Base-by-base conservation (phyloP, 2,113 vertebrate species). In the Bagarius yarrelli region DNA sequence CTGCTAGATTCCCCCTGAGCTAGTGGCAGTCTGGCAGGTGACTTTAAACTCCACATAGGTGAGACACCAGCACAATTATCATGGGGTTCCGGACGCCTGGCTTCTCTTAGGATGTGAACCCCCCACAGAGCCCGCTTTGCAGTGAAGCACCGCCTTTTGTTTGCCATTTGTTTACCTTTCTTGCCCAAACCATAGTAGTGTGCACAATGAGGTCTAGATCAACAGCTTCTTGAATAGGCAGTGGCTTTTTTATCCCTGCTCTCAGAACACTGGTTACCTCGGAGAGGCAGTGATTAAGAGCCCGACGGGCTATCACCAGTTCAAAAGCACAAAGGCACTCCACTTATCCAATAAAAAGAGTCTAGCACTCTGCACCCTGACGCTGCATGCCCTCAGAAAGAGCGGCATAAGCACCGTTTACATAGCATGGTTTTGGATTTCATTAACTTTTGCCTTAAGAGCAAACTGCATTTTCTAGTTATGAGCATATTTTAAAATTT, bases 291-390 rank as follows among this genome's bases (percentile, higher is more conserved):
- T 90, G 91, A 92, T 91, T 90, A 92, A 91, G 90, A 91, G 85
- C 90, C 89, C 87, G 64, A 91, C 88, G 80, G 91, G 89, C 90
- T 90, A 89, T 88, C 89, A 87, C 81, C 67, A 83, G 89, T 89
- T 90, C 90, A 90, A 88, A 91, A 89, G 89, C 89, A 92, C 90
- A 93, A 92, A 92, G 89, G 89, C 87, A 90, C 88, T 90, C 88
- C 89, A 91, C 91, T 91, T 90, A 92, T 92, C 90, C 91, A 92
- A 91, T 92, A 89, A 92, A 90, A 87, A 88, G 82, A 87, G 87
- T 82, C 81, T 83, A 57, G 50, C 80, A 89, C 89, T 89, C 81
- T 85, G 82, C 81, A 63, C 76, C 56, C 84, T 78, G 87, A 87
- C 77, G 85, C 90, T 87, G 89, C 86, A 86, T 89, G 89, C 88